These are phyloP conservation scores for Graphium colonna DNA, from an alignment of 2,888 invertebrate genomes.

Conservation along the genomic window DNA sequence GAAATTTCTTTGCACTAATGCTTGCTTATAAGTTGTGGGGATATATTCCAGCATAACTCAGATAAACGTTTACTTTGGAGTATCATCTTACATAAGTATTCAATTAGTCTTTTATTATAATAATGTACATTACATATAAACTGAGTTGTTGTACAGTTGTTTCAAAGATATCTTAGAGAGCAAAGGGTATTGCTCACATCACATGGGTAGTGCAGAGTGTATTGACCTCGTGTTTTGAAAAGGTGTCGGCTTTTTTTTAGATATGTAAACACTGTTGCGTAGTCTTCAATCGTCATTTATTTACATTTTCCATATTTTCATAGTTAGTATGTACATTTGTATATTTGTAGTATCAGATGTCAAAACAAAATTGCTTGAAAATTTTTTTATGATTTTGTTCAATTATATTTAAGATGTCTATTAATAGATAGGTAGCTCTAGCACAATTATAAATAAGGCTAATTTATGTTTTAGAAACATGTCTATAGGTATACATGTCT, in stretches of 20 bases:
- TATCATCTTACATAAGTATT: constrained; percentile 17
- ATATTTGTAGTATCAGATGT: constrained; percentile 21
- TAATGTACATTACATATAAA: neutral
- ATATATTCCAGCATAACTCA: constrained; percentile 6
- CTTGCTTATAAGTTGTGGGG: neutral
- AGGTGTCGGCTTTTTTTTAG: constrained; percentile 79
- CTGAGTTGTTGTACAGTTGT: constrained; percentile 23
- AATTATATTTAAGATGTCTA: neutral
- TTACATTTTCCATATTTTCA: constrained; percentile 34
- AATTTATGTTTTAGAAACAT: too few relatives aligned
- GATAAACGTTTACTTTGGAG: constrained; percentile 19
- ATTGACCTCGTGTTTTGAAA: constrained; percentile 81
- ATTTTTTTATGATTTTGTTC: constrained; percentile 1
- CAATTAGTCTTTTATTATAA: constrained; percentile 1
- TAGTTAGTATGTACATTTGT: constrained; percentile 9
- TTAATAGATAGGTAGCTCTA: neutral
- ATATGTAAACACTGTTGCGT: constrained; percentile 72
- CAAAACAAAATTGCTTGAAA: constrained; percentile 15
- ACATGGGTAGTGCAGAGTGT: constrained; percentile 74
- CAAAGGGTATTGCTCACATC: constrained; percentile 54
- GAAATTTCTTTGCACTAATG: neutral
- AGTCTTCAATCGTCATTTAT: constrained; percentile 60
- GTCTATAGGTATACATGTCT: too few relatives aligned
- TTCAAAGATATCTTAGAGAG: constrained; percentile 16
- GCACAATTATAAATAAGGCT: too few relatives aligned